Percentiles rank a stretch among this genome's conserved stretches.
Conservation (phyloP, 2,797 vertebrate species). For the Ptychadena robeensis region DNA sequence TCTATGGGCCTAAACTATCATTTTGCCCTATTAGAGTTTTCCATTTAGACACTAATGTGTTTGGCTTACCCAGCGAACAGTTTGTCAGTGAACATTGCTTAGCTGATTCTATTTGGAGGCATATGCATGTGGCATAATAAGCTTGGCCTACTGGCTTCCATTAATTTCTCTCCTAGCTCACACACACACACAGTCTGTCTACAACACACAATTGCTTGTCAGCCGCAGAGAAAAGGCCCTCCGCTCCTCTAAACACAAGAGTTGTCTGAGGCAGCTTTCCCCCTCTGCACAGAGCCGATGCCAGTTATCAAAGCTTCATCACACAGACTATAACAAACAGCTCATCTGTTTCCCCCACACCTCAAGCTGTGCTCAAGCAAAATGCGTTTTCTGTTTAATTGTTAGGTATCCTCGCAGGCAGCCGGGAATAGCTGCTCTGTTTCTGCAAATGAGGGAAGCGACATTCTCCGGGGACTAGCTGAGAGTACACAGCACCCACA, state of each 20-base stretch:
- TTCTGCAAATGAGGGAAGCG: slow-evolving; percentile 26
- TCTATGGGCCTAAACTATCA: too few species aligned
- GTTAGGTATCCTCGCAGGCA: slow-evolving; percentile 36
- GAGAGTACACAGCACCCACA: background rate
- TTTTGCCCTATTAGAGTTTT: too few species aligned
- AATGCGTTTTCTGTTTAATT: slow-evolving; percentile 41
- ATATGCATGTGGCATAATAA: slow-evolving; percentile 26
- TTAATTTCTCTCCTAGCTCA: slow-evolving; percentile 33
- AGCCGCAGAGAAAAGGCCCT: slow-evolving; percentile 31
- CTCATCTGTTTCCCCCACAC: slow-evolving; percentile 36
- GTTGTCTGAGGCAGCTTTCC: slow-evolving; percentile 33
- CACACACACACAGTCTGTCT: slow-evolving; percentile 16
- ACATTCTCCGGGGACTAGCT: background rate
- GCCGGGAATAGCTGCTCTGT: slow-evolving; percentile 14
- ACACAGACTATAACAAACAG: slow-evolving; percentile 41
- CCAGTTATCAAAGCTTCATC: slow-evolving; percentile 53
- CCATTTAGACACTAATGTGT: background rate
- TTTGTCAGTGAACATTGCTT: slow-evolving; percentile 12
- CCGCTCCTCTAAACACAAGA: slow-evolving; percentile 23
- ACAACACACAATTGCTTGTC: slow-evolving; percentile 14
- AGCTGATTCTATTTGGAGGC: background rate
- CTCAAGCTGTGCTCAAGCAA: slow-evolving; percentile 47
- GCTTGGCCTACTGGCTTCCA: slow-evolving; percentile 24
- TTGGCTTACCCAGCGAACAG: background rate
- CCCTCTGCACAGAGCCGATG: slow-evolving; percentile 34